phyloP scores from a whole-genome alignment of 2,113 vertebrate genomes.

The Crypturellus undulatus region DNA sequence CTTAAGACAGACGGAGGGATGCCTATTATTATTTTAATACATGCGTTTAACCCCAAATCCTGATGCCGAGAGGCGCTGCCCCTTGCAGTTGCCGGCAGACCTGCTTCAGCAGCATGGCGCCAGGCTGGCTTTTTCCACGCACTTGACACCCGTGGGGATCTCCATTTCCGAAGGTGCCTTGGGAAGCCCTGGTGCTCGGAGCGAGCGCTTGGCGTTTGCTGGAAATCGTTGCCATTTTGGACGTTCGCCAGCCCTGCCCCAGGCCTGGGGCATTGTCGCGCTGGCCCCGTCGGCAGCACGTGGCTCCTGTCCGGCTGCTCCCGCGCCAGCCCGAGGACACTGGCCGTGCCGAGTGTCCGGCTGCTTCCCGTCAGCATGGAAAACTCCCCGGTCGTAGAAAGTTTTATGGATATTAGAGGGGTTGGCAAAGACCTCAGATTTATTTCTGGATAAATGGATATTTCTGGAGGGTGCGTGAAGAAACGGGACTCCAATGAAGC shows the following conservation, averaged over 20 bases:
- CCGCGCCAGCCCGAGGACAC: conserved; percentile 52
- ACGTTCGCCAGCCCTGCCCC: not conserved
- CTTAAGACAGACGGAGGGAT: not conserved
- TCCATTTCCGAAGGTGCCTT: not conserved
- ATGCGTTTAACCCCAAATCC: not conserved
- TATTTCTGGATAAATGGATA: not conserved
- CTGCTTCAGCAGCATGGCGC: not conserved
- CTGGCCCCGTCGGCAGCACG: too few relatives aligned
- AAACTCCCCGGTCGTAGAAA: not conserved
- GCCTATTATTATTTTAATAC: not conserved
- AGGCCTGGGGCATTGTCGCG: too few relatives aligned
- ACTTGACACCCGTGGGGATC: not conserved
- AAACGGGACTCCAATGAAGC: not conserved
- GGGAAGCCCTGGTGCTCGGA: not conserved
- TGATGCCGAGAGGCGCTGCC: not conserved
- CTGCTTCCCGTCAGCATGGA: not conserved
- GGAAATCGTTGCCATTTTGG: not conserved
- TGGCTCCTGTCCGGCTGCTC: conserved; percentile 25
- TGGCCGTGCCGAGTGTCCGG: conserved; percentile 36
- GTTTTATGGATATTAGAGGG: not conserved
- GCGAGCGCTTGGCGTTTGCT: not conserved
- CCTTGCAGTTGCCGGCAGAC: not conserved
- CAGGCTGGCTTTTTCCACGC: not conserved
- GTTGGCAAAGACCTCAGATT: not conserved
- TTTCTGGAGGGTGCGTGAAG: not conserved